Conservation (phyloP, 2,797 vertebrate genomes). For the Kryptolebias ocellatus region DNA sequence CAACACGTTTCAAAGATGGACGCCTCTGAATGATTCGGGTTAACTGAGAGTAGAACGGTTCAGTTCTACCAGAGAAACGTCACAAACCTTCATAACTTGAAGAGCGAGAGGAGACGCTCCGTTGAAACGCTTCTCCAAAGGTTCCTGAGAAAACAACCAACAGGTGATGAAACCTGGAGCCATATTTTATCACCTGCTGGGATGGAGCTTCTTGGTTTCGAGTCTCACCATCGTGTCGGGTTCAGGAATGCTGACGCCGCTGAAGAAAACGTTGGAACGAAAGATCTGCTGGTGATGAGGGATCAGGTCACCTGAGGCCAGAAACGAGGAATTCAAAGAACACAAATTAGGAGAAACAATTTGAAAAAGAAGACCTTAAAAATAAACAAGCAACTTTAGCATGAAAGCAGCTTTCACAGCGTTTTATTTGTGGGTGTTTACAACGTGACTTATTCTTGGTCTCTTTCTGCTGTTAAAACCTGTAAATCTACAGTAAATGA, state of each 20-base stretch:
- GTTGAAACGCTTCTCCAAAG: conserved; percentile 87
- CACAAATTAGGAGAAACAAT: not conserved
- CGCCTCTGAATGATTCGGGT: too few relatives aligned
- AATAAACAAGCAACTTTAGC: too few relatives aligned
- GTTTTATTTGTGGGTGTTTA: too few relatives aligned
- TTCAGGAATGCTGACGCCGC: conserved; percentile 89
- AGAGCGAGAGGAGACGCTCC: conserved; percentile 76
- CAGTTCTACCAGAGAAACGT: not conserved
- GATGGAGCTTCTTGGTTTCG: not conserved
- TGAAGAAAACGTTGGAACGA: conserved; percentile 89
- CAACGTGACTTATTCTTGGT: too few relatives aligned
- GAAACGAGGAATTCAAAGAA: conserved; percentile 9
- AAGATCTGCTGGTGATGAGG: conserved; percentile 90
- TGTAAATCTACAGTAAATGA: too few relatives aligned
- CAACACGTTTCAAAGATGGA: too few relatives aligned
- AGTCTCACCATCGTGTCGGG: conserved; percentile 82
- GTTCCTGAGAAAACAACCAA: conserved; percentile 78
- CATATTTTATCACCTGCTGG: not conserved
- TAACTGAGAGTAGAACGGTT: not conserved
- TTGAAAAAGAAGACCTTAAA: too few relatives aligned
- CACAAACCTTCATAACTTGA: conserved; percentile 87
- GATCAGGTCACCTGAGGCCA: conserved; percentile 86
- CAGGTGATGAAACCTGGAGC: not conserved
- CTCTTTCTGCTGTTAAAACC: too few relatives aligned
- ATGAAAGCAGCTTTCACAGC: too few relatives aligned